These are phyloP conservation scores for Tetrapedia diversipes DNA, from an alignment of 2,888 invertebrate genomes.

Conservation along the genomic window DNA sequence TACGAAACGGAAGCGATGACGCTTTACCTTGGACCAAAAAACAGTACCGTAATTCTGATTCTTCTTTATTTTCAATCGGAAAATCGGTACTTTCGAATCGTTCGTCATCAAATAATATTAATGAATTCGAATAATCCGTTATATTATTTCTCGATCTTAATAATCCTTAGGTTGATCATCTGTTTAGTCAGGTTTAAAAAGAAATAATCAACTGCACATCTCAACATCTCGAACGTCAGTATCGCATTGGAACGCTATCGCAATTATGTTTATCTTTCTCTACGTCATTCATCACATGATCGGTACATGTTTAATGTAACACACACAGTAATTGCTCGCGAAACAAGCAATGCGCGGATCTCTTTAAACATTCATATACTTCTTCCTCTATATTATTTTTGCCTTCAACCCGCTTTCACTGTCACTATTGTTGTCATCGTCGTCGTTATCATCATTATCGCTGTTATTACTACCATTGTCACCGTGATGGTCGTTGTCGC, in stretches of 20 bases:
- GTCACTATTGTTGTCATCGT: background rate
- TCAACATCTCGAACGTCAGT: background rate
- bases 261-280: background rate
- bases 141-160: background rate
- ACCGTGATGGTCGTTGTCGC: background rate
- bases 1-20: conserved; percentile 26
- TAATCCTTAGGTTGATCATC: background rate
- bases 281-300: conserved; percentile 8
- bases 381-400: conserved; percentile 72
- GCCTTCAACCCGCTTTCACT: background rate
- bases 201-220: conserved; percentile 1
- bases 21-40: background rate
- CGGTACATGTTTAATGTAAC: conserved; percentile 39
- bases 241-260: conserved; percentile 2
- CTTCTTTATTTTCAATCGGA: background rate
- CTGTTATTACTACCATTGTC: background rate
- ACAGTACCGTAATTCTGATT: background rate
- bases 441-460: background rate
- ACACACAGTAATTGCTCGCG: conserved; percentile 68
- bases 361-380: conserved; percentile 77
- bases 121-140: background rate
- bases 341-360: conserved; percentile 79
- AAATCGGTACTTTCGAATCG: conserved; percentile 2
- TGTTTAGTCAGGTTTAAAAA: conserved; percentile 10
- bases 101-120: no score